Conservation (phyloP, 2,797 vertebrate species). For the Xiphophorus birchmanni region DNA sequence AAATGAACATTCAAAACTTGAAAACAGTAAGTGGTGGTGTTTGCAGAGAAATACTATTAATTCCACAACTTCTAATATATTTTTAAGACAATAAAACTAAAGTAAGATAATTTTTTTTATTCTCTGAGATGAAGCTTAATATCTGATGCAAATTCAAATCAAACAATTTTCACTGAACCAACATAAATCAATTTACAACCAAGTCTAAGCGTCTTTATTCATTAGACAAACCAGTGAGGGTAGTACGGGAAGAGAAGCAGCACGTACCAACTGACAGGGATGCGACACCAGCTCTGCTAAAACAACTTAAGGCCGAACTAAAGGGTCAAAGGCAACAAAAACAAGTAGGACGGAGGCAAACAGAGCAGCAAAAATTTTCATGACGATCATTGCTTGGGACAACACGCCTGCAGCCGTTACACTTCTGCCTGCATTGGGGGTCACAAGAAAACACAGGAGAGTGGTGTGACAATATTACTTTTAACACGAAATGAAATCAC, state of each 20-base stretch:
- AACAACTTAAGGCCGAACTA: constrained; percentile 35
- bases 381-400: constrained; percentile 45
- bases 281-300: constrained; percentile 33
- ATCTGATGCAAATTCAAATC: neutral
- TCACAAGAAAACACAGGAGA: constrained; percentile 32
- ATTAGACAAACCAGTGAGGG: neutral
- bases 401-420: constrained; percentile 46
- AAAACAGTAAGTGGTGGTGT: neutral
- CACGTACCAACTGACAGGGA: constrained; percentile 8
- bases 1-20: neutral
- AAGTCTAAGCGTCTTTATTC: neutral
- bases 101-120: neutral
- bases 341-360: constrained; percentile 38
- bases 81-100: neutral
- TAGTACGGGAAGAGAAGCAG: neutral
- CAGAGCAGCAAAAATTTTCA: constrained; percentile 20
- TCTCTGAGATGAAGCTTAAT: neutral
- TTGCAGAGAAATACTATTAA: neutral
- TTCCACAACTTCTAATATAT: neutral
- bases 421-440: constrained; percentile 20
- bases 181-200: constrained; percentile 2
- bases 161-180: neutral
- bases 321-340: constrained; percentile 45
- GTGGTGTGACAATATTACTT: constrained; percentile 47
- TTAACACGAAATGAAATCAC: constrained; percentile 41